phyloP scores from a whole-genome alignment of 92 coral and sea anemone species.

The Palythoa heliodiscus region DNA sequence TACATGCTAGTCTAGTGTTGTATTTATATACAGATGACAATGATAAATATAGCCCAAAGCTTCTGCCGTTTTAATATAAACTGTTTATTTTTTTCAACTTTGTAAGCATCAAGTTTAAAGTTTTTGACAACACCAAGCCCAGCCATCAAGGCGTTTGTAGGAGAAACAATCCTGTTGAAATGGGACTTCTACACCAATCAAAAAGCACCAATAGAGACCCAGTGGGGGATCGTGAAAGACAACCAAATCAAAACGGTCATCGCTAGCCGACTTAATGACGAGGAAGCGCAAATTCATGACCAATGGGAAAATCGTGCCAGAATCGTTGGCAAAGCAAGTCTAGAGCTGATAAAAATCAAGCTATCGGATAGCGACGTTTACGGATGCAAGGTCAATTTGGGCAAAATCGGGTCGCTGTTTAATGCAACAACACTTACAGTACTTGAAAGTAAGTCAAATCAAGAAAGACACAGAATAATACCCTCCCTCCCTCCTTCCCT shows the following conservation, averaged over 20 bases:
- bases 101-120: slow-evolving; percentile 20
- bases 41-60: too few species aligned
- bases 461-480: neutral
- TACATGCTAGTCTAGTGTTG: too few species aligned
- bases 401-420: neutral
- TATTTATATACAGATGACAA: too few species aligned
- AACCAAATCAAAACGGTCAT: slow-evolving; percentile 17
- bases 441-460: slow-evolving; percentile 21
- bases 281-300: neutral
- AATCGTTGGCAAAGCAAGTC: slow-evolving; percentile 26
- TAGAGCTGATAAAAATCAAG: neutral
- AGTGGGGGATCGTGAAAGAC: slow-evolving; percentile 32
- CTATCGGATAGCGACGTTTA: slow-evolving; percentile 22
- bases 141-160: slow-evolving; percentile 9
- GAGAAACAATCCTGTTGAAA: slow-evolving; percentile 22
- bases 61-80: too few species aligned
- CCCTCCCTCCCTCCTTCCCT: neutral
- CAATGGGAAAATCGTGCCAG: slow-evolving; percentile 12
- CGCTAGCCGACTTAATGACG: neutral
- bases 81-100: neutral
- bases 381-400: slow-evolving; percentile 21
- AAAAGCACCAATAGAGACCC: neutral
- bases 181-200: slow-evolving; percentile 36
- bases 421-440: slow-evolving; percentile 39
- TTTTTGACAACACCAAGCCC: slow-evolving; percentile 32